Conservation (phyloP, 1,140 invertebrate species). For the Zaprionus lachaisei region DNA sequence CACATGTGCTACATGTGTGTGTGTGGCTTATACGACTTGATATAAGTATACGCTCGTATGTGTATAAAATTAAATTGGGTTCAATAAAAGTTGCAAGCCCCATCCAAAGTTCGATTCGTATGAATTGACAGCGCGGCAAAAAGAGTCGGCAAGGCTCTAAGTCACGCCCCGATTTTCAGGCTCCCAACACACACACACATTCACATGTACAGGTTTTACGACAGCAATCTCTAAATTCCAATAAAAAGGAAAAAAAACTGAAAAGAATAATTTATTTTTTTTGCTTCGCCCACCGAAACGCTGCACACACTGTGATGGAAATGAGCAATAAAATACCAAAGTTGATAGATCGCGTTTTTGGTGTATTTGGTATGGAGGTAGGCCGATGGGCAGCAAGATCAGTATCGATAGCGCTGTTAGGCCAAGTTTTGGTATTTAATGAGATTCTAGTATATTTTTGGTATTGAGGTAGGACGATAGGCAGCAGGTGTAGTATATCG, state of each 20-base stretch:
- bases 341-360: neutral
- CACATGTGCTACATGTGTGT: slow-evolving; percentile 3
- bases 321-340: neutral
- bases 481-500: neutral
- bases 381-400: neutral
- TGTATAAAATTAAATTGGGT: slow-evolving; percentile 58
- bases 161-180: neutral
- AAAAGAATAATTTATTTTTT: slow-evolving; percentile 6
- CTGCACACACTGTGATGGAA: neutral
- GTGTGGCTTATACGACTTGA: slow-evolving; percentile 3
- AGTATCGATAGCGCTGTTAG: neutral
- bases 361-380: neutral
- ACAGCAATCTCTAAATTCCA: slow-evolving; percentile 26
- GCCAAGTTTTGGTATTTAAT: too few relatives aligned
- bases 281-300: neutral
- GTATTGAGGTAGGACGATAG: neutral
- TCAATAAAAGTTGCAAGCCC: slow-evolving; percentile 57
- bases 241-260: slow-evolving; percentile 10
- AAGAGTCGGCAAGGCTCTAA: slow-evolving; percentile 2
- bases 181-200: slow-evolving; percentile 2
- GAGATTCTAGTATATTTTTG: neutral
- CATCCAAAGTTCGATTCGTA: slow-evolving; percentile 25
- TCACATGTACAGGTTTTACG: slow-evolving; percentile 40
- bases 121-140: slow-evolving; percentile 31
- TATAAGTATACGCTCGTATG: slow-evolving; percentile 11